Conservation (phyloP, 2,113 vertebrate genomes). For the Talpa occidentalis region DNA sequence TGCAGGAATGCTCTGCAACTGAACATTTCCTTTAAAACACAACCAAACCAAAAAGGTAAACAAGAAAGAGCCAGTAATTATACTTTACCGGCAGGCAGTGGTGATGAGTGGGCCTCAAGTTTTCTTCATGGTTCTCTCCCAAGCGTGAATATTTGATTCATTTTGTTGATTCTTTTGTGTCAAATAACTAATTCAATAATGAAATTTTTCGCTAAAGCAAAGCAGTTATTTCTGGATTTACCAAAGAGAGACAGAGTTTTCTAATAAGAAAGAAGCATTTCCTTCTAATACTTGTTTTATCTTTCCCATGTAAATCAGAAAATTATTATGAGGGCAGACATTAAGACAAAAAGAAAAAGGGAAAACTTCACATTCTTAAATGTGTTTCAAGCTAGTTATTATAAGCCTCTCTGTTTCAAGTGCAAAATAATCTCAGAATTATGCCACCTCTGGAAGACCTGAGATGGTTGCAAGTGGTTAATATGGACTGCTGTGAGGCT, state of each 20-base stretch:
- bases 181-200: constrained; percentile 57
- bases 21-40: constrained; percentile 73
- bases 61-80: constrained; percentile 9
- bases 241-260: constrained; percentile 13
- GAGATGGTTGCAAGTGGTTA: constrained; percentile 79
- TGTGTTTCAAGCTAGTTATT: constrained; percentile 66
- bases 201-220: constrained; percentile 61
- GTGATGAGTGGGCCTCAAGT: constrained; percentile 11
- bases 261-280: constrained; percentile 43
- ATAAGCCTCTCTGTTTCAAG: constrained; percentile 68
- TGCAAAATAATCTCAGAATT: constrained; percentile 82
- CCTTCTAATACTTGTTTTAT: constrained; percentile 47
- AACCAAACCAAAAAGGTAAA: constrained; percentile 71
- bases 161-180: constrained; percentile 60
- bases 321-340: constrained; percentile 45
- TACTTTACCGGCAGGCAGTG: background rate
- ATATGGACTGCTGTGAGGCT: constrained; percentile 85
- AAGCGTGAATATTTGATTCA: constrained; percentile 45
- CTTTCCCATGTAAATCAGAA: constrained; percentile 9
- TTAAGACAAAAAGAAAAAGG: constrained; percentile 55
- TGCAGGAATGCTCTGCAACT: constrained; percentile 74
- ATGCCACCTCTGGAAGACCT: constrained; percentile 84
- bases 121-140: constrained; percentile 25
- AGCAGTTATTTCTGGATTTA: constrained; percentile 52
- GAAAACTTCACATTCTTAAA: constrained; percentile 56